A percentile compares a stretch with the other conserved stretches of the same genome.
These are phyloP conservation scores for Phylloscopus collybita DNA, from an alignment of 2,797 vertebrate species.

Conservation along the genomic window DNA sequence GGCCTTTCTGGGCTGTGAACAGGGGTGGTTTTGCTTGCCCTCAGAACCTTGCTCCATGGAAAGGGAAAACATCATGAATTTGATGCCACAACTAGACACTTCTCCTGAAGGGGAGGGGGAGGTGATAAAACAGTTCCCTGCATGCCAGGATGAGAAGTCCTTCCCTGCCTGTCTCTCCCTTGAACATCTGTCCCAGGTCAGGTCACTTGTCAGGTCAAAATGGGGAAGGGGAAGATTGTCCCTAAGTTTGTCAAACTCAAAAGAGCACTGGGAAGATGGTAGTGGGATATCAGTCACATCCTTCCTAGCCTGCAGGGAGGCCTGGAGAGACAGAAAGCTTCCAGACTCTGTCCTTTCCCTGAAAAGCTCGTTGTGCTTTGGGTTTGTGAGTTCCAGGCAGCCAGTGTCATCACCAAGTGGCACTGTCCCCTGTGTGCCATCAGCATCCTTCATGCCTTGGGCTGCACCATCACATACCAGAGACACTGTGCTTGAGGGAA, in stretches of 20 bases:
- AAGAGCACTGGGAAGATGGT: neutral
- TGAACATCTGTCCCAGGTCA: neutral
- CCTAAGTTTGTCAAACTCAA: neutral
- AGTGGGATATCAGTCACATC: neutral
- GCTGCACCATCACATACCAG: neutral
- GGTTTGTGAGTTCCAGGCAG: neutral
- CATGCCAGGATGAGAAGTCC: neutral
- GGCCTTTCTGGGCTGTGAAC: neutral
- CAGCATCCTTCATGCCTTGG: neutral
- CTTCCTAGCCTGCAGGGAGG: neutral
- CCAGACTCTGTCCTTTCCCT: neutral
- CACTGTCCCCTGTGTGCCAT: neutral
- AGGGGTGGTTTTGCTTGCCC: neutral
- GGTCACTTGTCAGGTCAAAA: neutral
- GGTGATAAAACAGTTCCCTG: neutral
- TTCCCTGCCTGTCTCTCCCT: neutral
- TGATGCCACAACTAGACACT: neutral
- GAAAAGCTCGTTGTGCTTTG: neutral
- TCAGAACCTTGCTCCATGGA: neutral
- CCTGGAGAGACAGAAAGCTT: neutral
- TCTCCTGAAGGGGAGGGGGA: neutral
- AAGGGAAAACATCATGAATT: neutral
- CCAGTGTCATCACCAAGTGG: neutral
- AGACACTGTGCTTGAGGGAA: neutral
- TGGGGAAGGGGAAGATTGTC: neutral